Conservation (phyloP, 2,888 invertebrate genomes). For the Rhyacophila evoluta region DNA sequence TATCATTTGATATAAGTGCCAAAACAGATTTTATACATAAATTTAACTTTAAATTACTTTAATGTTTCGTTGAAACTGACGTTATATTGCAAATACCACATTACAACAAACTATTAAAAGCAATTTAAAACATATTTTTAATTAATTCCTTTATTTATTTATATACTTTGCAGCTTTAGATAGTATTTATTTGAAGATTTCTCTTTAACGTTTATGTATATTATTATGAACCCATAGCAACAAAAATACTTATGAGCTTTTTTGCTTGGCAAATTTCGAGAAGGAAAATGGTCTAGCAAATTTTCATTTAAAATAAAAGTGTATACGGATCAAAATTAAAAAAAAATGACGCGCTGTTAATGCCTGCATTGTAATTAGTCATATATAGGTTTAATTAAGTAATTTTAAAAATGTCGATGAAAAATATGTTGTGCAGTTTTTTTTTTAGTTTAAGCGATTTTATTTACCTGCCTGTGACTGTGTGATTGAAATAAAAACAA, state of each 20-base stretch:
- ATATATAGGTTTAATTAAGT: conserved; percentile 28
- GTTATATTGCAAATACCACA: no score
- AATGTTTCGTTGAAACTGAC: no score
- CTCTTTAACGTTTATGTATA: no score
- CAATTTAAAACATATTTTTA: neutral
- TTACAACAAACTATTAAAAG: no score
- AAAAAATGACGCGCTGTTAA: conserved; percentile 42
- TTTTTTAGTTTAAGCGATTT: neutral
- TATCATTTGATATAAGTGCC: no score
- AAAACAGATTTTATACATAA: no score
- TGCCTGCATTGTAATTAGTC: conserved; percentile 46
- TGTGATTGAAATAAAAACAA: conserved; percentile 7
- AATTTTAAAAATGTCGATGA: conserved; percentile 11
- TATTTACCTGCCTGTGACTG: neutral
- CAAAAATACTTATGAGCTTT: neutral
- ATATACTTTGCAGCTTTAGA: neutral
- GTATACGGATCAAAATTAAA: conserved; percentile 50
- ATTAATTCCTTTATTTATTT: neutral
- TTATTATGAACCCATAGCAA: no score
- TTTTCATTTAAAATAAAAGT: conserved; percentile 23
- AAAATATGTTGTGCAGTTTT: neutral
- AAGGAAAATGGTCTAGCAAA: neutral
- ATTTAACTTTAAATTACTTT: no score
- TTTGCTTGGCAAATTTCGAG: conserved; percentile 3
- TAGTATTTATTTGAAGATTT: no score